Base-by-base conservation (phyloP, 2,888 invertebrate genomes). In the Exocentrus adspersus region DNA sequence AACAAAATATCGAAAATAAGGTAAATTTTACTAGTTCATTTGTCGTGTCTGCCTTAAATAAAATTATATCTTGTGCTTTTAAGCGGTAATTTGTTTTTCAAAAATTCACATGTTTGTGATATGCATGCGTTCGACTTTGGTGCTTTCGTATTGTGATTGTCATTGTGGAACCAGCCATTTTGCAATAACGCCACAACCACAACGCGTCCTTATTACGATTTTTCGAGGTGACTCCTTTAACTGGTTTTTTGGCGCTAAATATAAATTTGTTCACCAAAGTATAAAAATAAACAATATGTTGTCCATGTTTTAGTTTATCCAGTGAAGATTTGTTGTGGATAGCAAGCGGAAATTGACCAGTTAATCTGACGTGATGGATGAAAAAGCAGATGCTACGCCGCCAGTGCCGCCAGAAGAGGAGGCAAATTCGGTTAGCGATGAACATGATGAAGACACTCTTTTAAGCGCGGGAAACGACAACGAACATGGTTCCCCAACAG, bases 151-250 rank as follows among this genome's bases (percentile, higher is more conserved):
- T n/a, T n/a, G n/a, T n/a, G n/a, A n/a, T n/a, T n/a, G n/a, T n/a
- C n/a, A n/a, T n/a, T 70, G 71, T 72, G 65, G 68, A 72, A 70
- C 67, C 76, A 71, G 75, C 77, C 76, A 76, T 76, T 71, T 77
- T 76, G 69, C 69, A 45, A 30, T 61, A 52, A 63, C n/a, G n/a
- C n/a, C n/a, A n/a, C n/a, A n/a, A n/a, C n/a, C n/a, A n/a, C n/a
- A n/a, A n/a, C 62, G 60, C 54, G 54, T 62, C 60, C 57, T 59
- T 57, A 66, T 66, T 62, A 62, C 54, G 21, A 43, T 54, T 43
- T 54, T 42, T 45, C 43, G 42, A 48, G 20, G 59, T 59, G 51
- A 68, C 68, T 71, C 68, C 62, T 61, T 54, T 69, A 66, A 57
- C 62, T 62, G 60, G 64, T 65, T 72, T 71, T 62, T 64, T 73